These are phyloP conservation scores for Ostrea denselamellosa DNA, from an alignment of 1,140 invertebrate species.

Conservation along the genomic window DNA sequence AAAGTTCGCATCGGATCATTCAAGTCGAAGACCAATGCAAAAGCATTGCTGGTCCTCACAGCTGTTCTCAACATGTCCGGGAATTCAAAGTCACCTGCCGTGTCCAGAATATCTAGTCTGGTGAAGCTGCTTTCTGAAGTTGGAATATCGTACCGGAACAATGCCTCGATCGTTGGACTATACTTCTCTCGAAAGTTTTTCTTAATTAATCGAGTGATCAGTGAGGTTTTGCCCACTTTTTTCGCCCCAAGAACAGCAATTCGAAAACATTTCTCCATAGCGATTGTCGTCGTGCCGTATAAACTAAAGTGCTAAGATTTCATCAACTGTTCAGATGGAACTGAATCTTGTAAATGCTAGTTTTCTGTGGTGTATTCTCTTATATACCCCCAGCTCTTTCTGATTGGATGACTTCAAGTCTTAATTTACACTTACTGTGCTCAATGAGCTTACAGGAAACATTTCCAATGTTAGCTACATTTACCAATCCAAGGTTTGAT, in stretches of 20 bases:
- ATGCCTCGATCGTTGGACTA: slow-evolving; percentile 92
- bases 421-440: no score
- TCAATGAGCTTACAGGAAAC: no score
- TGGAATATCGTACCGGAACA: slow-evolving; percentile 92
- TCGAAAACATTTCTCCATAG: not conserved
- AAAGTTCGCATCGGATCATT: slow-evolving; percentile 87
- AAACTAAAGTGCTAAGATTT: not conserved
- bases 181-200: slow-evolving; percentile 82
- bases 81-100: slow-evolving; percentile 89
- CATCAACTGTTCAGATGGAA: not conserved
- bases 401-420: no score
- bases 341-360: no score
- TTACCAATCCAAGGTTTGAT: no score
- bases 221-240: slow-evolving; percentile 3
- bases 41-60: slow-evolving; percentile 91
- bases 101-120: slow-evolving; percentile 86
- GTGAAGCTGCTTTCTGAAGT: slow-evolving; percentile 76
- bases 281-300: not conserved
- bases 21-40: slow-evolving; percentile 92
- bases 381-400: no score
- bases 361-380: no score
- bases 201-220: slow-evolving; percentile 1
- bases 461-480: no score
- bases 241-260: not conserved
- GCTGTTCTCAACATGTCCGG: slow-evolving; percentile 93